Evolutionary conservation across 2,113 vertebrate species (phyloP).

Genomic region (Cathartes aura): DNA sequence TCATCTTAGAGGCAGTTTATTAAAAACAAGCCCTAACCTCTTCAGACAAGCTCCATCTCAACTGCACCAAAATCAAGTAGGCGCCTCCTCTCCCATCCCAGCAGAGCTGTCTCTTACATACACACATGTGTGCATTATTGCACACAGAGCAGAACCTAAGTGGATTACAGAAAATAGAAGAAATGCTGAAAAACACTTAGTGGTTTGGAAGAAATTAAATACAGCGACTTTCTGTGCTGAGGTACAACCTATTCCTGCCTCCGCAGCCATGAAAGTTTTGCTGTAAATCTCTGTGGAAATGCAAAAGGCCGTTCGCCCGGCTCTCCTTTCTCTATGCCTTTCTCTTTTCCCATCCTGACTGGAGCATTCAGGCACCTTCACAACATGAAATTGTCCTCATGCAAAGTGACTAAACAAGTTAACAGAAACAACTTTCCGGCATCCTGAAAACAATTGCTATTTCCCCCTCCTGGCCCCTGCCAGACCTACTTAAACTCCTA

Average conservation of each 20-base stretch:
- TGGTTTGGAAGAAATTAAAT: not conserved
- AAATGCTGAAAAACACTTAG: not conserved
- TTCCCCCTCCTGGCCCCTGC: not conserved
- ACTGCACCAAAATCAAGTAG: not conserved
- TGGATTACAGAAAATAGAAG: not conserved
- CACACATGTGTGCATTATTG: accelerated
- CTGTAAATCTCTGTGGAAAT: not conserved
- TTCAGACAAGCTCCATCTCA: not conserved
- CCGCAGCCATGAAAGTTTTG: accelerated
- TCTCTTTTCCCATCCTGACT: not conserved
- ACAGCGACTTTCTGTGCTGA: accelerated
- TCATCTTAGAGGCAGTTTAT: not conserved
- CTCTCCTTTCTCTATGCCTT: not conserved
- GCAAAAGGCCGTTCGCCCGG: accelerated
- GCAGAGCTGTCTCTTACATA: not conserved
- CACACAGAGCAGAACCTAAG: not conserved
- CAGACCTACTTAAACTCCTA: not conserved
- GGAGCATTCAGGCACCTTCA: not conserved
- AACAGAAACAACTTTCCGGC: not conserved
- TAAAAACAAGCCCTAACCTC: not conserved
- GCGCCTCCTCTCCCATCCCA: not conserved
- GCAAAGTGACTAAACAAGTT: not conserved
- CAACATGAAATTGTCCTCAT: accelerated
- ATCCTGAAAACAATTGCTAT: not conserved
- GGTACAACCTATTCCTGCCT: not conserved